phyloP scores from a whole-genome alignment of 2,113 vertebrate species.

The Coryphaenoides rupestris region DNA sequence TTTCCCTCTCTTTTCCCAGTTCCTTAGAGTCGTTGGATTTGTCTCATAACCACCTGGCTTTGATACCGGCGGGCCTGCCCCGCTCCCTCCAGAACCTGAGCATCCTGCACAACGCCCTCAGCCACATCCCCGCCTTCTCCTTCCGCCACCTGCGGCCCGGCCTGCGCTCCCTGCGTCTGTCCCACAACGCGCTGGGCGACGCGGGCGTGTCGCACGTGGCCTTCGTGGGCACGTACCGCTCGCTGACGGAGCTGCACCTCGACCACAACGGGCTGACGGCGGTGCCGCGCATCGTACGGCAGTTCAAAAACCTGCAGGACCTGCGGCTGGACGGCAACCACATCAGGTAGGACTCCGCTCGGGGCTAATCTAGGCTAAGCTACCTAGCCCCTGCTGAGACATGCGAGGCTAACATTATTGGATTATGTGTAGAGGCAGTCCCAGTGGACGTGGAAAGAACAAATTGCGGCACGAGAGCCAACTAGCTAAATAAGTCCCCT shows the following conservation, averaged over 20 bases:
- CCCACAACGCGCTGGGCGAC: slow-evolving; percentile 66
- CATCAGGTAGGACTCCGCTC: slow-evolving; percentile 72
- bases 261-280: slow-evolving; percentile 72
- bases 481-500: no score
- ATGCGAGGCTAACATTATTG: no score
- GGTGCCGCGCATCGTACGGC: slow-evolving; percentile 70
- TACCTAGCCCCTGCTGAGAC: no score
- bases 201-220: slow-evolving; percentile 52
- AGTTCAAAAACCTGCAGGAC: slow-evolving; percentile 72
- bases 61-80: slow-evolving; percentile 70
- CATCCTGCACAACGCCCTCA: slow-evolving; percentile 73
- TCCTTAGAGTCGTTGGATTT: slow-evolving; percentile 73
- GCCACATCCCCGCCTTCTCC: slow-evolving; percentile 60
- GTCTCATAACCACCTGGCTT: slow-evolving; percentile 69
- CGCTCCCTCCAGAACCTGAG: slow-evolving; percentile 60
- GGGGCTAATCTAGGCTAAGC: no score
- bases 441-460: no score
- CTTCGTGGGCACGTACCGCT: slow-evolving; percentile 71
- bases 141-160: slow-evolving; percentile 73
- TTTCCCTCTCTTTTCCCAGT: slow-evolving; percentile 46
- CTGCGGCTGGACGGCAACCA: slow-evolving; percentile 73
- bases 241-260: slow-evolving; percentile 72
- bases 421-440: neutral
- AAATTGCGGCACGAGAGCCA: no score
- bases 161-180: slow-evolving; percentile 70